Conservation (phyloP, 2,113 vertebrate species). For the Petrocephalus zakoni region DNA sequence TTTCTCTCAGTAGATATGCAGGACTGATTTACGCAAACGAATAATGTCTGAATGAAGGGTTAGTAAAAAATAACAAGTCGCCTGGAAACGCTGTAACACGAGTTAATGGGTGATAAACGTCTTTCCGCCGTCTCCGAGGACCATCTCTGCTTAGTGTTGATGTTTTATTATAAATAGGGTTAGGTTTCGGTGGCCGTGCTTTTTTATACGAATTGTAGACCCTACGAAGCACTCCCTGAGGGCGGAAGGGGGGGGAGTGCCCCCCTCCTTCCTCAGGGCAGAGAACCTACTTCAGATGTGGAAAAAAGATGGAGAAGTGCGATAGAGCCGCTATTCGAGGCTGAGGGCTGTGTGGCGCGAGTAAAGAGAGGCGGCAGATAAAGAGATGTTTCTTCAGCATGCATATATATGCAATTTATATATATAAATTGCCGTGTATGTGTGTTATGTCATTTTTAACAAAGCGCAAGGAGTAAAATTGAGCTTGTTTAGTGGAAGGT, state of each 20-base stretch:
- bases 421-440: background rate
- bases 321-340: background rate
- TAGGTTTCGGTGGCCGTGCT: background rate
- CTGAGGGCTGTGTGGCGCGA: background rate
- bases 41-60: background rate
- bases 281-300: background rate
- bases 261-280: background rate
- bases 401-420: too few relatives aligned
- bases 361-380: background rate
- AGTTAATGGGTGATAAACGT: background rate
- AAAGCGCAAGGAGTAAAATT: background rate
- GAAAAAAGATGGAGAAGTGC: background rate
- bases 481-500: background rate
- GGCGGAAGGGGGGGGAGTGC: background rate
- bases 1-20: background rate
- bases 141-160: background rate
- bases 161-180: background rate
- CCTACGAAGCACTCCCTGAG: background rate
- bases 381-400: background rate
- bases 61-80: background rate
- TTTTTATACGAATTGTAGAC: background rate
- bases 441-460: background rate
- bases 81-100: background rate
- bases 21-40: background rate
- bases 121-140: background rate